Percentiles rank a stretch among this genome's conserved stretches.
phyloP scores from a whole-genome alignment of 2,113 vertebrate genomes.

The Oceanites oceanicus region DNA sequence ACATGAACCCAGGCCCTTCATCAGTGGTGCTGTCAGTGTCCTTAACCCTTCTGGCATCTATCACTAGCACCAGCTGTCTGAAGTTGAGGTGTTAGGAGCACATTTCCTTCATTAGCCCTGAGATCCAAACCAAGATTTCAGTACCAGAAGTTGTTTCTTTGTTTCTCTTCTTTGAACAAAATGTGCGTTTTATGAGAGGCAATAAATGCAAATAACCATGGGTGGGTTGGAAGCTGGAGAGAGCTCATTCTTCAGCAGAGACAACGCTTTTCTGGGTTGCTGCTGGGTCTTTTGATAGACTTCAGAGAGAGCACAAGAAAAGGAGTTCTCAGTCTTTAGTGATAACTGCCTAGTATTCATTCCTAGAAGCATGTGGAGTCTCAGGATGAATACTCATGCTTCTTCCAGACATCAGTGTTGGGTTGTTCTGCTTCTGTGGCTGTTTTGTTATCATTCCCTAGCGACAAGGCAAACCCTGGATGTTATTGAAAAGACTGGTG shows the following conservation, averaged over 20 bases:
- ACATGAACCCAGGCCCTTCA: background rate
- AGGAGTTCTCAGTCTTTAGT: background rate
- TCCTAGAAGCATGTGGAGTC: background rate
- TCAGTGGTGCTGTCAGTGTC: background rate
- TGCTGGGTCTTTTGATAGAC: background rate
- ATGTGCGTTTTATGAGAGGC: background rate
- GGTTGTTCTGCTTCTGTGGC: background rate
- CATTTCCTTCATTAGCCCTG: background rate
- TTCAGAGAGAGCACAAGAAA: background rate
- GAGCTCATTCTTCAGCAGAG: background rate
- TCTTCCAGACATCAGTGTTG: background rate
- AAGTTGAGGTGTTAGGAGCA: background rate
- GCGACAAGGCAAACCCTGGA: background rate
- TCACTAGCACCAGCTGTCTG: background rate
- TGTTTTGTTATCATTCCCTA: background rate
- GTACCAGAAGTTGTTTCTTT: background rate
- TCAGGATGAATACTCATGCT: background rate
- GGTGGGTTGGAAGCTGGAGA: background rate
- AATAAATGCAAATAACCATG: background rate
- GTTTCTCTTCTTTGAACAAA: slow-evolving; percentile 20
- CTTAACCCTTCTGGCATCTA: background rate
- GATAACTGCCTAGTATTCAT: background rate
- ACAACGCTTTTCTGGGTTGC: background rate
- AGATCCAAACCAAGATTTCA: slow-evolving; percentile 14
- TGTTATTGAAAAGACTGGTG: background rate